Base-by-base conservation (phyloP, 2,888 invertebrate species). In the Plusia festucae region DNA sequence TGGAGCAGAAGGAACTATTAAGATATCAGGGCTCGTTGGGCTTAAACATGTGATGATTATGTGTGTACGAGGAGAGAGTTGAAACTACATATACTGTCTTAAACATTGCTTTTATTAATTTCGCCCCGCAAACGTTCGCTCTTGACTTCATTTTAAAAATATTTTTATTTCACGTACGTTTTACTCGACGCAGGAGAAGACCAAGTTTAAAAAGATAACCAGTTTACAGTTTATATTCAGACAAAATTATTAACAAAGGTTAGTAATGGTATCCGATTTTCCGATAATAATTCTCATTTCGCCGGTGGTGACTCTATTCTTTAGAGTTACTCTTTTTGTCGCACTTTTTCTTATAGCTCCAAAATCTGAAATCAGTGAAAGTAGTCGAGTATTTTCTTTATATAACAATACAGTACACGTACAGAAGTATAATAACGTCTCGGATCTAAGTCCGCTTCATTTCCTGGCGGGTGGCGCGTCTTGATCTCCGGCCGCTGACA, bases 401-500 rank as follows among this genome's bases (percentile, higher is more conserved):
- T 78, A 55, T 78, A 49, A 68, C 69, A 76, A 66, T 65, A 34
- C 58, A n/a, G n/a, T n/a, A 78, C 69, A 65, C 70, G 68, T 81
- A 68, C 65, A 60, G 65, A 66, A 60, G 64, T 64, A 73, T 81
- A 81, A 80, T 82, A 77, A 76, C 66, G 72, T 65, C 64, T 76
- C 75, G 76, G 78, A 70, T 81, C 74, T 82, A 78, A 84, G 84
- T 82, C 78, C 75, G 75, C 65, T 84, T 84, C 83, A 84, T 84
- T 84, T 84, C 84, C 84, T 76, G 72, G 69, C 71, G 79, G 70
- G 78, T 75, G 80, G 83, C 74, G 79, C 68, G 54, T 70, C 80
- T 77, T 84, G 84, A 84, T 84, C 84, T 84, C 84, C 84, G 84
- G 83, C 72, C 70, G 72, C 70, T 76, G 82, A 76, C 82, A 76